A percentile compares a stretch with the other conserved stretches of the same genome.
These are phyloP conservation scores for Leiothrix lutea DNA, from an alignment of 2,113 vertebrate genomes.

Conservation along the genomic window DNA sequence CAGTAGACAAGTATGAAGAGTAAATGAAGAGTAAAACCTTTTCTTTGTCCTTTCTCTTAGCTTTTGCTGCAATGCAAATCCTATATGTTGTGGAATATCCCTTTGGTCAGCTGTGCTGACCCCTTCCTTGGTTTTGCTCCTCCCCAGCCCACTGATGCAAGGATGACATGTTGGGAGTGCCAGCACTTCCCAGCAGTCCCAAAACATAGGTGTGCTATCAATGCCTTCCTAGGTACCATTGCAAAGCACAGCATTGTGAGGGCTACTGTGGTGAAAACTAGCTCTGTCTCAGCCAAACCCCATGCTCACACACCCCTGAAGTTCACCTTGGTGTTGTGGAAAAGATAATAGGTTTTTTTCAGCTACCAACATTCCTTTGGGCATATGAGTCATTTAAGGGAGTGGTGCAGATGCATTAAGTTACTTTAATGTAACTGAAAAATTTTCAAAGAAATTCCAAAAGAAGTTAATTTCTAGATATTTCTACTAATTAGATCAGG, in stretches of 20 bases:
- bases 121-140: background rate
- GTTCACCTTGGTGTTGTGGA: background rate
- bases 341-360: background rate
- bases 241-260: background rate
- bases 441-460: background rate
- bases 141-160: too few species aligned
- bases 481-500: background rate
- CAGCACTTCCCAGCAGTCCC: background rate
- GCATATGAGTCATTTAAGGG: background rate
- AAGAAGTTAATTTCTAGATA: background rate
- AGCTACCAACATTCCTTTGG: background rate
- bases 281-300: background rate
- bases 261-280: background rate
- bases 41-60: background rate
- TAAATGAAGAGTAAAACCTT: background rate
- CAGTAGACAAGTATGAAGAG: background rate
- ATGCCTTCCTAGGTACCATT: background rate
- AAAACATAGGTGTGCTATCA: background rate
- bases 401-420: background rate
- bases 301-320: fast-evolving
- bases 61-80: background rate
- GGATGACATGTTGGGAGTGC: background rate
- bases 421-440: background rate
- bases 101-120: background rate
- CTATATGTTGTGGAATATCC: background rate